Evolutionary conservation across 92 coral and sea anemone genomes (phyloP).

Genomic region (Isaurus tuberculatus): DNA sequence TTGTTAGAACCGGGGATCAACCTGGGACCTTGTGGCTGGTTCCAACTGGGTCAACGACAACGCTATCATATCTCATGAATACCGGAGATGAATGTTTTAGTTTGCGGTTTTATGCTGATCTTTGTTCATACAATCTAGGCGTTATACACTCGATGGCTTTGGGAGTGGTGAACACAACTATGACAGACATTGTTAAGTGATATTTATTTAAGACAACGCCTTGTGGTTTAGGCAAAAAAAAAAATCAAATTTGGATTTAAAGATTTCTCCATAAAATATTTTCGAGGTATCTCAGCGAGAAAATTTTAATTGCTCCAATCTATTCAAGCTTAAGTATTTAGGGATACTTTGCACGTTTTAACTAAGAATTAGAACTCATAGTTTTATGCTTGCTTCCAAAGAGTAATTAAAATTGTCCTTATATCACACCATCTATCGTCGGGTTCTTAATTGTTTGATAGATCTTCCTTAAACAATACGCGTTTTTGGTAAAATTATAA

Average conservation of each 20-base stretch:
- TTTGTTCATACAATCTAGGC: conserved; percentile 4
- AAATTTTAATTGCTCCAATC: background rate
- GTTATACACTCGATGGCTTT: background rate
- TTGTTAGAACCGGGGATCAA: too few relatives aligned
- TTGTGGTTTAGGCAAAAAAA: background rate
- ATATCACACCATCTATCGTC: background rate
- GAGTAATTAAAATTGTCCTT: conserved; percentile 18
- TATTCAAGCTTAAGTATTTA: background rate
- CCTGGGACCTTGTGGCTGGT: too few relatives aligned
- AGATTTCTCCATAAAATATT: background rate
- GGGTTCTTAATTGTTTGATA: background rate
- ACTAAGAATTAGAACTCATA: too few relatives aligned
- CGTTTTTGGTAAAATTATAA: background rate
- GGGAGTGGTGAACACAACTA: conserved; percentile 12
- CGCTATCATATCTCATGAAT: background rate
- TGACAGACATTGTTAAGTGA: conserved; percentile 1
- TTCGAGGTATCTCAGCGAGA: background rate
- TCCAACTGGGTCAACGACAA: background rate
- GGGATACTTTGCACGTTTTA: background rate
- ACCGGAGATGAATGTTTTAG: background rate
- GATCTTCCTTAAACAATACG: background rate
- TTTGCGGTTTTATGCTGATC: background rate
- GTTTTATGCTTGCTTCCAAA: background rate
- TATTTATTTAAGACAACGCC: background rate
- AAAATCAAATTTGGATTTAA: background rate